Base-by-base conservation (phyloP, 1,140 invertebrate genomes). In the Rhynchophorus ferrugineus region DNA sequence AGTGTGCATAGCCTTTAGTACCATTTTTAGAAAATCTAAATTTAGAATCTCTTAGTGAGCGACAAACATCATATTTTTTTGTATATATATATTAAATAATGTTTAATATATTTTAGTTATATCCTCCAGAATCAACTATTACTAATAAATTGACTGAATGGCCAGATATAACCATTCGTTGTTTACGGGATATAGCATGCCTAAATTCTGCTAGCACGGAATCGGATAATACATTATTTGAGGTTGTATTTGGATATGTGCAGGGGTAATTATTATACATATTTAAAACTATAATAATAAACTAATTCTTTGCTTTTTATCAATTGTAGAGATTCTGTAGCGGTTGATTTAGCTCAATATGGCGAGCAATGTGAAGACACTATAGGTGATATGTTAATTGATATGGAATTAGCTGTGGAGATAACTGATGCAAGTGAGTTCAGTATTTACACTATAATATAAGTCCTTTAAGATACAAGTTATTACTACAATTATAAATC, bases 21-120 rank as follows among this genome's bases (percentile, higher is more conserved):
- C n/a, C n/a, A n/a, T n/a, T n/a, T n/a, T n/a, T n/a, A n/a, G n/a
- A n/a, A n/a, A n/a, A n/a, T n/a, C n/a, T n/a, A n/a, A n/a, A n/a
- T n/a, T n/a, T n/a, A n/a, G n/a, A n/a, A n/a, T n/a, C n/a, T n/a
- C n/a, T n/a, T n/a, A n/a, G n/a, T n/a, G n/a, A n/a, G n/a, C n/a
- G n/a, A n/a, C n/a, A n/a, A n/a, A n/a, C n/a, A n/a, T n/a, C n/a
- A n/a, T n/a, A n/a, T n/a, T n/a, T n/a, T n/a, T n/a, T n/a, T n/a
- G n/a, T n/a, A n/a, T n/a, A n/a, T n/a, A n/a, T n/a, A n/a, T n/a
- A n/a, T n/a, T n/a, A n/a, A n/a, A n/a, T n/a, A n/a, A n/a, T n/a
- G n/a, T n/a, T n/a, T n/a, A n/a, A n/a, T n/a, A n/a, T n/a, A n/a
- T 59, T 59, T 41, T 49, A 56, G 57, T 20, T 58, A 8, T 59